Conservation (phyloP, 1,140 invertebrate genomes). For the Panagrolaimus sp. region DNA sequence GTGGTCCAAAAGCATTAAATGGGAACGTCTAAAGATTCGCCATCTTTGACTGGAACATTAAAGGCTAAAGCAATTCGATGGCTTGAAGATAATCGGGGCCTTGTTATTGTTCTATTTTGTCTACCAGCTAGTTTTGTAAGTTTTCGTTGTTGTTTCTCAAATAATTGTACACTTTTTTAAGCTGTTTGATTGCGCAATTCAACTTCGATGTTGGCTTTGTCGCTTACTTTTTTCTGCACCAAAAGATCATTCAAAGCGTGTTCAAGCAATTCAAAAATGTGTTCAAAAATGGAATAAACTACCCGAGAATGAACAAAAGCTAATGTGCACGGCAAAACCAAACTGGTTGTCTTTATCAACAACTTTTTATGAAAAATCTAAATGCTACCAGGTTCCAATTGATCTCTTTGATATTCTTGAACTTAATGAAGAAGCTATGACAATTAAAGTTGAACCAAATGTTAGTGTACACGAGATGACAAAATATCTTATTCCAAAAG, state of each 20-base stretch:
- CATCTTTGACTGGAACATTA: constrained; percentile 12
- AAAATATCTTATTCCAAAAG: constrained; percentile 61
- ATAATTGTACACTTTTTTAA: constrained; percentile 17
- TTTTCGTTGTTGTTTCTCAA: constrained; percentile 14
- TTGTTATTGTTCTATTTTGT: constrained; percentile 67
- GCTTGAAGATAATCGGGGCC: constrained; percentile 66
- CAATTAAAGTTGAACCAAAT: constrained; percentile 62
- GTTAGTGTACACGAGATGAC: constrained; percentile 64
- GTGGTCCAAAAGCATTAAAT: too few species aligned
- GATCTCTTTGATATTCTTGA: constrained; percentile 64
- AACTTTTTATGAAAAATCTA: constrained; percentile 66
- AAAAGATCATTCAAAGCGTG: constrained; percentile 63
- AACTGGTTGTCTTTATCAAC: constrained; percentile 69
- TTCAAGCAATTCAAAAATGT: constrained; percentile 64
- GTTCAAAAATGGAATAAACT: constrained; percentile 64
- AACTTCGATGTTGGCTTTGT: constrained; percentile 60
- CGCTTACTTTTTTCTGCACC: constrained; percentile 60
- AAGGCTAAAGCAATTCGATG: constrained; percentile 60
- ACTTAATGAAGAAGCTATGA: constrained; percentile 61
- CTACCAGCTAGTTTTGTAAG: constrained; percentile 65
- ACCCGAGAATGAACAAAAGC: constrained; percentile 61
- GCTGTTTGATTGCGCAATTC: constrained; percentile 64
- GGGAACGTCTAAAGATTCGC: not conserved
- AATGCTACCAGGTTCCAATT: constrained; percentile 65
- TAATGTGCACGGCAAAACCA: constrained; percentile 66